phyloP scores from a whole-genome alignment of 2,113 vertebrate genomes.

The Geothlypis trichas region DNA sequence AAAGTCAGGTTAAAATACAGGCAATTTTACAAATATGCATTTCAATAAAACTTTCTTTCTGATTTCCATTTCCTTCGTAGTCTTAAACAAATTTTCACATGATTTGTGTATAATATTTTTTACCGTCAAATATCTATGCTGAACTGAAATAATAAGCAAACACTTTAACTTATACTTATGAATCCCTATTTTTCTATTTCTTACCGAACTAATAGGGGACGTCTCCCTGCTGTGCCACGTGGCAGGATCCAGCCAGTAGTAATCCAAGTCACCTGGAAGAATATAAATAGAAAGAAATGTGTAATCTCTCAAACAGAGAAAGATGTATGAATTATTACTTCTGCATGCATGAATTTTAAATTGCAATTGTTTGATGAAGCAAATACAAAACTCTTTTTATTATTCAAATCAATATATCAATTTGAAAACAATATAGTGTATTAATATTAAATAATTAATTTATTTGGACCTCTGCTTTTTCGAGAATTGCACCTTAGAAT shows the following conservation, averaged over 20 bases:
- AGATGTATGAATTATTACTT: not conserved
- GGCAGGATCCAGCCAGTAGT: conserved; percentile 94
- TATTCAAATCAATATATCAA: not conserved
- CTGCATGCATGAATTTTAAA: not conserved
- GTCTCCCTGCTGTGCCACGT: conserved; percentile 94
- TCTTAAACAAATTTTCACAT: not conserved
- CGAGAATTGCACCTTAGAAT: not conserved
- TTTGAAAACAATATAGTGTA: not conserved
- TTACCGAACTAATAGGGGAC: conserved; percentile 84
- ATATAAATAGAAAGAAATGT: conserved; percentile 40
- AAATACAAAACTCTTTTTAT: not conserved
- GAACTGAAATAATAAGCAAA: not conserved
- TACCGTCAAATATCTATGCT: not conserved
- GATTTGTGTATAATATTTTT: not conserved
- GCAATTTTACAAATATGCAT: not conserved
- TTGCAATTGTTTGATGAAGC: not conserved
- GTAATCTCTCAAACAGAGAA: conserved; percentile 37
- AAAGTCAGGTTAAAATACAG: not conserved
- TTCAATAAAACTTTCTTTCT: not conserved
- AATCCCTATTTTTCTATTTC: not conserved
- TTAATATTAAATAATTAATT: not conserved
- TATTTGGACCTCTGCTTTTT: not conserved
- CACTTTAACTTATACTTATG: not conserved
- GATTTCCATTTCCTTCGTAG: not conserved
- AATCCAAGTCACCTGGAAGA: conserved; percentile 93